Conservation (phyloP, 2,888 invertebrate species). For the Panorpa germanica region DNA sequence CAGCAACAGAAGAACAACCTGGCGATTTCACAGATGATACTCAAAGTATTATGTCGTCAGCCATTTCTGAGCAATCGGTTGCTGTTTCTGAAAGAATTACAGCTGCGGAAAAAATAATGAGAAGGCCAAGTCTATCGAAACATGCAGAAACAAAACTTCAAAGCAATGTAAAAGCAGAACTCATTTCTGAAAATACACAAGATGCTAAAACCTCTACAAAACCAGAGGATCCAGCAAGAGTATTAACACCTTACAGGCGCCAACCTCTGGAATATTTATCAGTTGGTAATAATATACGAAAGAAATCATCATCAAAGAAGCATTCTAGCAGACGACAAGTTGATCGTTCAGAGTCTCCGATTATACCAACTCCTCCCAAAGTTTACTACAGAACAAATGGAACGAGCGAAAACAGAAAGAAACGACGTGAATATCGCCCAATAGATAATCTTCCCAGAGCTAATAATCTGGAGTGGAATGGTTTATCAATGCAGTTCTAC, state of each 20-base stretch:
- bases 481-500: conserved; percentile 49
- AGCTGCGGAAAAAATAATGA: conserved; percentile 34
- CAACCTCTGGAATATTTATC: conserved; percentile 59
- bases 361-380: conserved; percentile 47
- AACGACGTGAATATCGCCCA: conserved; percentile 33
- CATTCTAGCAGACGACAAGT: conserved; percentile 40
- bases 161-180: too few species aligned
- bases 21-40: conserved; percentile 47
- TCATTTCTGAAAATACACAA: conserved; percentile 6
- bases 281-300: conserved; percentile 42
- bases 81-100: conserved; percentile 46
- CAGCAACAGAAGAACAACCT: conserved; percentile 42
- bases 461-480: conserved; percentile 54
- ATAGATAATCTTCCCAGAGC: conserved; percentile 22
- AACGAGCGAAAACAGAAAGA: too few species aligned
- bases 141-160: too few species aligned
- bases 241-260: conserved; percentile 44
- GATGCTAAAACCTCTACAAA: conserved; percentile 7
- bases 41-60: conserved; percentile 57
- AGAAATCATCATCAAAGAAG: conserved; percentile 54
- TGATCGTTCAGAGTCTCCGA: conserved; percentile 48
- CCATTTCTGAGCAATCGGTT: conserved; percentile 51
- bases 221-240: conserved; percentile 14
- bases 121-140: too few species aligned
- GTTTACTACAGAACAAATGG: conserved; percentile 32